Evolutionary conservation across 1,140 invertebrate genomes (phyloP), one percentile per base, ranked within the genome.

Genomic region (Diorhabda sublineata): DNA sequence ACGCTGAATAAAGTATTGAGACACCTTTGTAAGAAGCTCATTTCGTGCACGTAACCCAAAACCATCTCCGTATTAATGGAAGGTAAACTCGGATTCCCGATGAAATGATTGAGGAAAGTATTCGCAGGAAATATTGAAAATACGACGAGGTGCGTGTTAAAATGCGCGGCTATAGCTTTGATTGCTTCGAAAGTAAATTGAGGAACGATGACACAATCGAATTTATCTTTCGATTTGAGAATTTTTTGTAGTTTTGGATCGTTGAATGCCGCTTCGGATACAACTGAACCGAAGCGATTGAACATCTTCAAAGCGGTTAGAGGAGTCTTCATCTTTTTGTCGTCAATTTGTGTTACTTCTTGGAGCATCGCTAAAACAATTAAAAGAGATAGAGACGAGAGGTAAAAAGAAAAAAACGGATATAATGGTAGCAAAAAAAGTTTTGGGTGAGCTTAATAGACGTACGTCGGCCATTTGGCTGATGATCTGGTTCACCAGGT

Each of bases 121-220:
- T 72, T 75, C 3, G 74, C 61, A 3, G 74, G 72, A 9, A 76
- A 52, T 0, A 80, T 74, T 68, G 82, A 83, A 5, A 86, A 71
- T 0, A 83, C 81, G 3, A 92, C 85, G 0, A 87, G 83, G 0
- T 89, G 89, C 3, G 85, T 85, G 60, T 86, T 80, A 43, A 90
- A 84, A 73, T 88, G 84, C 67, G 87, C 80, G 45, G 86, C 84
- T n/a, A 91, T 78, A 5, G 84, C 87, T 66, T 90, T 79, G 70
- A 86, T 85, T 74, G 89, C 91, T 68, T 91, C 88, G 62, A 84
- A 86, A 59, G 90, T 88, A 73, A 91, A 91, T 67, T 84, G 83
- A 76, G 91, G 89, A 3, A 87, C 81, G 2, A 92, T 77, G 4
- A 90, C 83, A 2, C 91, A 74, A 77, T 92, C 90, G 68, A 86